Percentiles rank a stretch among this genome's conserved stretches.
phyloP scores from a whole-genome alignment of 1,140 invertebrate species.

The Vanessa atalanta region DNA sequence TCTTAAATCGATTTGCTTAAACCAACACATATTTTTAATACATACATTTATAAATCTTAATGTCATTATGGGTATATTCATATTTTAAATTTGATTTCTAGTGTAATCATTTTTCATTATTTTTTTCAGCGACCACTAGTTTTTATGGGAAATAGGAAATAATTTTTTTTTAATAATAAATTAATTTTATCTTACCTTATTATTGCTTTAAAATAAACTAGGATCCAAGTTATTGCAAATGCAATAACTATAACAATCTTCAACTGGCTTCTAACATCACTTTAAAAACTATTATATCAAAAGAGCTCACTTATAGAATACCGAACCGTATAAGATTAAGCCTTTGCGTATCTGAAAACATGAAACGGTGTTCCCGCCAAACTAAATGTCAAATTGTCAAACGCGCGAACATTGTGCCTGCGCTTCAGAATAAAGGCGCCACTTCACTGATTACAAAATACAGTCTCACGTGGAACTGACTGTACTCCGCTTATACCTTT shows the following conservation, averaged over 20 bases:
- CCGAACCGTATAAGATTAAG: slow-evolving; percentile 42
- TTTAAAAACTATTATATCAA: slow-evolving; percentile 44
- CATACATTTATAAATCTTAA: too few species aligned
- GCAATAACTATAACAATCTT: slow-evolving; percentile 73
- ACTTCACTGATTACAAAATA: slow-evolving; percentile 80
- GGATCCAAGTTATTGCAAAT: slow-evolving; percentile 74
- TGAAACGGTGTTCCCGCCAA: slow-evolving; percentile 71
- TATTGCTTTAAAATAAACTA: slow-evolving; percentile 56
- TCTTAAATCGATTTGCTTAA: background rate
- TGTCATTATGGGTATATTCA: background rate
- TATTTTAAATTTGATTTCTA: background rate
- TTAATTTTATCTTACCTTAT: slow-evolving; percentile 52
- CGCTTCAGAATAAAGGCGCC: slow-evolving; percentile 71
- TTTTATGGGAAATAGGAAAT: slow-evolving; percentile 49
- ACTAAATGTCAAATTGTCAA: slow-evolving; percentile 77
- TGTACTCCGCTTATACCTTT: slow-evolving; percentile 65
- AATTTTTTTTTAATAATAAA: slow-evolving; percentile 1
- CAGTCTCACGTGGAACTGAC: slow-evolving; percentile 77
- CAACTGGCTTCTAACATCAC: slow-evolving; percentile 71
- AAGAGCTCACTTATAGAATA: slow-evolving; percentile 32
- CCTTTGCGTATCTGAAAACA: slow-evolving; percentile 49
- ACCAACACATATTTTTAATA: too few species aligned
- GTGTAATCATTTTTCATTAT: slow-evolving; percentile 17
- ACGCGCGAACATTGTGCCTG: slow-evolving; percentile 72
- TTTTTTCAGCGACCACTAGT: slow-evolving; percentile 66